Base-by-base conservation (phyloP, 2,888 invertebrate species). In the Tetragonisca angustula region DNA sequence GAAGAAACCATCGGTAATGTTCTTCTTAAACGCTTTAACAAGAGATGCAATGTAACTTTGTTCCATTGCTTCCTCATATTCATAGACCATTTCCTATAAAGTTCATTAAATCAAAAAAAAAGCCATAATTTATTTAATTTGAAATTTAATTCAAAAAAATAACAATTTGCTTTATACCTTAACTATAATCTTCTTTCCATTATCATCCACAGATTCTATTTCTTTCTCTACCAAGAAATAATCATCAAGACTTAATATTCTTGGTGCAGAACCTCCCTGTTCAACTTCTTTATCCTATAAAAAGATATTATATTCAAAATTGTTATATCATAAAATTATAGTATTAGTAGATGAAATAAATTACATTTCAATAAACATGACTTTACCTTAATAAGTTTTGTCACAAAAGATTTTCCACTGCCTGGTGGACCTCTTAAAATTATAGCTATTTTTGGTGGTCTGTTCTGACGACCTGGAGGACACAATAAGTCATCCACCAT, bases 371-470 rank as follows among this genome's bases (percentile, higher is more conserved):
- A 59, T 61, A 71, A 76, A 62, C 32, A 52, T 36, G 9, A 79
- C n/a, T 83, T 89, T 94, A 96, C 96, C 95, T 98, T 98, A 88
- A 98, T 98, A 83, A 98, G 95, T 95, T 98, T 98, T 0, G 98
- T 98, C 83, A 98, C 96, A 94, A 97, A 97, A 13, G 98, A 98
- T 95, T 99, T 99, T 59, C 99, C 99, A 94, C 98, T 97, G 17
- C 99, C 99, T 0, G 99, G 99, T 24, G 98, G 97, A 6, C 99
- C 99, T 94, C 99, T 95, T 72, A 99, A 95, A 90, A 99, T 97
- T 80, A 99, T 97, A 52, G 98, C 98, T 90, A 99, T 97, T 94
- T 96, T 96, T 19, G 95, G 95, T 32, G 99, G 98, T 89, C 99
- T 96, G 89, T 96, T 96, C 83, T 96, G 95, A 70, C 99, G 96